Evolutionary conservation across 2,797 vertebrate genomes (phyloP).

Genomic region (Caiman crocodilus): DNA sequence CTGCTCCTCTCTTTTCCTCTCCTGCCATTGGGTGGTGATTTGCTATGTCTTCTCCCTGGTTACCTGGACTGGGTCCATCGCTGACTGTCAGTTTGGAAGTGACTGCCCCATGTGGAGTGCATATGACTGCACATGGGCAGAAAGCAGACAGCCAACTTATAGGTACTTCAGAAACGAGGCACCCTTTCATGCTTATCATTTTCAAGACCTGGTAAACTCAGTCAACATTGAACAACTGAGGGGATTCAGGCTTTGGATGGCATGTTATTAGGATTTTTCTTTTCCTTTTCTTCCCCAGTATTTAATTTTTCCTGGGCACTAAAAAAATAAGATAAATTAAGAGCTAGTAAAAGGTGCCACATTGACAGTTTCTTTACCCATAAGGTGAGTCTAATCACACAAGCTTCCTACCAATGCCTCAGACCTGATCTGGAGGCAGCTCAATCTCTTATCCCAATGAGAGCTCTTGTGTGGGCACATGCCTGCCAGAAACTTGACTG

Average conservation of each 20-base stretch:
- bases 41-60: neutral
- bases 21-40: neutral
- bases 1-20: no score
- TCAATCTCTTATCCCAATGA: neutral
- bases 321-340: neutral
- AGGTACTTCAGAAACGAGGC: no score
- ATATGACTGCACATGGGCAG: no score
- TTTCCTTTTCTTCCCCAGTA: neutral
- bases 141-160: no score
- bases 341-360: neutral
- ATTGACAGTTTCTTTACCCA: neutral
- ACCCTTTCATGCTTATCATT: neutral
- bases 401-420: neutral
- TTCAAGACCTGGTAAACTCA: neutral
- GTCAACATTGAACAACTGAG: neutral
- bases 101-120: no score
- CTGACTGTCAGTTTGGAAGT: no score
- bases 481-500: accelerated
- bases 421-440: neutral
- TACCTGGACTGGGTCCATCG: neutral
- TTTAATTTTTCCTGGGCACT: neutral
- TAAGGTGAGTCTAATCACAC: neutral
- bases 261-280: neutral
- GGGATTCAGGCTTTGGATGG: neutral
- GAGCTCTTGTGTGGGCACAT: neutral